These are phyloP conservation scores for Phorcus lineatus DNA, from an alignment of 2,888 invertebrate genomes.

Conservation along the genomic window DNA sequence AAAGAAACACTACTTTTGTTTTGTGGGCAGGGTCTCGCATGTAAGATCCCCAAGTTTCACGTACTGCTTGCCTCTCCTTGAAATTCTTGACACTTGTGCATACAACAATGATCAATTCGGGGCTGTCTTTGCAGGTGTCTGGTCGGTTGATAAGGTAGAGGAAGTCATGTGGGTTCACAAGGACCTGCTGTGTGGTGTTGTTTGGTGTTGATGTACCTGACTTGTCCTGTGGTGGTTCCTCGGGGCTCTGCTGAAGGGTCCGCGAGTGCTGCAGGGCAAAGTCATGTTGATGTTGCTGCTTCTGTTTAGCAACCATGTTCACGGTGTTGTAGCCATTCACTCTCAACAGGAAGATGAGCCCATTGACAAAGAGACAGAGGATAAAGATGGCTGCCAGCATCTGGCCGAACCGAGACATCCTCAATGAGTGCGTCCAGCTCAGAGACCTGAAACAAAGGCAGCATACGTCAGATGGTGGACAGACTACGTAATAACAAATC, in stretches of 20 bases:
- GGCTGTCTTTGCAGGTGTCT: slow-evolving; percentile 27
- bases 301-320: neutral
- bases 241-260: neutral
- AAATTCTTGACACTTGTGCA: slow-evolving; percentile 62
- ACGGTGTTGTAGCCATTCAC: neutral
- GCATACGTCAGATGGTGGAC: neutral
- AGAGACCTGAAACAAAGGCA: neutral
- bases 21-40: slow-evolving; percentile 40
- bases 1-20: slow-evolving; percentile 63
- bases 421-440: neutral
- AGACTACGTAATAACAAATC: too few species aligned
- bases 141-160: slow-evolving; percentile 40
- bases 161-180: slow-evolving; percentile 30
- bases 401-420: slow-evolving; percentile 10
- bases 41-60: slow-evolving; percentile 70
- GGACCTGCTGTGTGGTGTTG: neutral
- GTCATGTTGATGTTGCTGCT: neutral
- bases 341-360: neutral
- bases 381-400: slow-evolving; percentile 15
- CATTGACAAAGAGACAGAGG: slow-evolving; percentile 12
- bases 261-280: neutral
- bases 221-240: neutral
- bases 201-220: neutral
- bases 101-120: slow-evolving; percentile 56
- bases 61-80: slow-evolving; percentile 55